Base-by-base conservation (phyloP, 2,888 invertebrate species). In the Acanthopleura granulata region DNA sequence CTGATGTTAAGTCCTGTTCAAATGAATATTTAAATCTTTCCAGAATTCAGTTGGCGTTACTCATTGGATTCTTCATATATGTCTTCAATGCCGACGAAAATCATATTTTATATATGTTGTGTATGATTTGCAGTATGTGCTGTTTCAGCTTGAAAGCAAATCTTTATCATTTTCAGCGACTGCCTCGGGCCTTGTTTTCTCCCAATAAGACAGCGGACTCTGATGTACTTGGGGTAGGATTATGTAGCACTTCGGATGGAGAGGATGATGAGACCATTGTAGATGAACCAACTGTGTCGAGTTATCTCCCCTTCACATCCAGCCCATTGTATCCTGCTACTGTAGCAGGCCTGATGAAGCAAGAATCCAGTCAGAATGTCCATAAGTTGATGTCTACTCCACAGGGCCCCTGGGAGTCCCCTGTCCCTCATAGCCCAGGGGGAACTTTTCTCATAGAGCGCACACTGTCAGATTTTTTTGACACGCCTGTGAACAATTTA, bases 391-490 rank as follows among this genome's bases (percentile, higher is more conserved):
- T n/a, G 14, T 51, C 51, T 18, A 51, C 51, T 51, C 18, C 51
- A 51, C 51, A 51, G 18, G 51, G 57, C 22, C 57, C 22, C 40
- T 40, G 40, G 40, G 40, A 40, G 12, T 57, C 57, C 22, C 57
- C 57, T 6, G 22, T 57, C 22, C 57, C 57, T 57, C 6, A 12
- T 12, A 57, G 57, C 57, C 57, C 57, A n/a, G 57, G 66, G 29
- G 6, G 25, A 27, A 15, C 25, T 22, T 66, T 3, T 66, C 12
- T 66, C 16, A 66, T 84, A 15, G 78, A 75, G 74, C 79, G 80
- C 61, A 78, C 79, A 9, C 62, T 85, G 29, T 82, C 83, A 4
- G 83, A 83, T 66, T 83, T 85, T 72, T 83, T 85, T 79, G 82
- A 83, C 72, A 80, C 82, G 29, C 83, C 84, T 18, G 22, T 66